These are phyloP conservation scores for Empis livida DNA, from an alignment of 2,888 invertebrate species.

Conservation along the genomic window DNA sequence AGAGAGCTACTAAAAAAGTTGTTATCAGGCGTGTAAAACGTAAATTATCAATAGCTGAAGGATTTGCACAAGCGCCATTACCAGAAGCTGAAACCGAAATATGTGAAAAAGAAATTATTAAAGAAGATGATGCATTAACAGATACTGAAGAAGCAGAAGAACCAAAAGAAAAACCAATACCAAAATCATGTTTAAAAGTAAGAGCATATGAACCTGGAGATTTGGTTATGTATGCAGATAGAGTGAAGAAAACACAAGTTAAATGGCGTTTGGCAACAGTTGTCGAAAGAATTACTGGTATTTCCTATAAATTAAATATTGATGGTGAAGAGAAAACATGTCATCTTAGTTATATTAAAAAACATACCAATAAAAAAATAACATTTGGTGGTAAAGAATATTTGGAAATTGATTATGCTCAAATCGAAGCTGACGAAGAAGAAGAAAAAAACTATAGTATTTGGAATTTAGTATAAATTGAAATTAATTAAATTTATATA, in stretches of 20 bases:
- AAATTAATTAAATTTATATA: neutral
- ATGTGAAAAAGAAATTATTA: slow-evolving; percentile 25
- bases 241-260: slow-evolving; percentile 29
- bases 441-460: slow-evolving; percentile 30
- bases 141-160: slow-evolving; percentile 13
- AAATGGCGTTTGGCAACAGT: slow-evolving; percentile 30
- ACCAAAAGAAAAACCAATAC: slow-evolving; percentile 15
- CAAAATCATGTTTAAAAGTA: slow-evolving; percentile 26
- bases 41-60: slow-evolving; percentile 26
- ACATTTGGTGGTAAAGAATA: slow-evolving; percentile 33
- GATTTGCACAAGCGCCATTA: slow-evolving; percentile 22
- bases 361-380: slow-evolving; percentile 30
- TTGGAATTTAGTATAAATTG: slow-evolving; percentile 29
- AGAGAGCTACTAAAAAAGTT: slow-evolving; percentile 20
- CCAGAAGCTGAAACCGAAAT: slow-evolving; percentile 23
- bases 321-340: slow-evolving; percentile 32
- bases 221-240: slow-evolving; percentile 29
- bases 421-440: slow-evolving; percentile 29
- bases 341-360: slow-evolving; percentile 33
- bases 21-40: slow-evolving; percentile 32
- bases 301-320: slow-evolving; percentile 31
- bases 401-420: slow-evolving; percentile 34
- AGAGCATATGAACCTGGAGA: slow-evolving; percentile 31
- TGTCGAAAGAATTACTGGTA: slow-evolving; percentile 31
- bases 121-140: slow-evolving; percentile 17